Conservation (phyloP, 2,888 invertebrate species). For the Drosophila algonquin region DNA sequence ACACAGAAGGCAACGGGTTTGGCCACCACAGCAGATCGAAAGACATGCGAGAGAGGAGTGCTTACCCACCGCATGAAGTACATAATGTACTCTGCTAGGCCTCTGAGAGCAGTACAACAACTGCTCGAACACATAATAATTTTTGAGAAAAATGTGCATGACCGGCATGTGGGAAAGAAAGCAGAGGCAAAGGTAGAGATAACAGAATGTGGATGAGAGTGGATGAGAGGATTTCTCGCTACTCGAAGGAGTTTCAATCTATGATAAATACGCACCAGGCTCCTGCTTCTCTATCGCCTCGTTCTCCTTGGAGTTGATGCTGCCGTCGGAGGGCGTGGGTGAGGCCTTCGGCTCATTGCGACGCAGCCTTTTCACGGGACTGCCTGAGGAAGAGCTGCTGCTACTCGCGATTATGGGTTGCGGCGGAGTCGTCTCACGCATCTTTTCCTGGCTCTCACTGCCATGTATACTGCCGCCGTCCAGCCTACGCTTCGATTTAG, state of each 20-base stretch:
- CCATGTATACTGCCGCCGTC: neutral
- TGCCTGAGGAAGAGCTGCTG: conserved; percentile 45
- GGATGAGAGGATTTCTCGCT: neutral
- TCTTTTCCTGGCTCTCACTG: conserved; percentile 22
- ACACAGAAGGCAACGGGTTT: neutral
- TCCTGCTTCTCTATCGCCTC: conserved; percentile 68
- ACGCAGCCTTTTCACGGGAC: conserved; percentile 54
- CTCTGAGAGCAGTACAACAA: too few species aligned
- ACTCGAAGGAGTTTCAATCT: neutral
- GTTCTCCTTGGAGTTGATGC: conserved; percentile 83
- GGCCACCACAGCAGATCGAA: neutral
- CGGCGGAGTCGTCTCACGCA: conserved; percentile 18
- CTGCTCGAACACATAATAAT: too few species aligned
- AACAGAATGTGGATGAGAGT: conserved; percentile 25
- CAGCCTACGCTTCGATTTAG: conserved; percentile 37
- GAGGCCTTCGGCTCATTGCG: conserved; percentile 72
- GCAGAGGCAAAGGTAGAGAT: conserved; percentile 25
- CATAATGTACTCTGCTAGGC: neutral
- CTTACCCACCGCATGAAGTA: conserved; percentile 37
- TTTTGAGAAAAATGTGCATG: conserved; percentile 18
- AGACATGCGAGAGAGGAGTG: conserved; percentile 5
- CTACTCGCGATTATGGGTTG: conserved; percentile 13
- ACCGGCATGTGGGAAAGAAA: conserved; percentile 48
- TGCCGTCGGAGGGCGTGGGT: conserved; percentile 81
- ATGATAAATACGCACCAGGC: conserved; percentile 48